Base-by-base conservation (phyloP, 2,797 vertebrate genomes). In the Sebastiscus albofasciatus region DNA sequence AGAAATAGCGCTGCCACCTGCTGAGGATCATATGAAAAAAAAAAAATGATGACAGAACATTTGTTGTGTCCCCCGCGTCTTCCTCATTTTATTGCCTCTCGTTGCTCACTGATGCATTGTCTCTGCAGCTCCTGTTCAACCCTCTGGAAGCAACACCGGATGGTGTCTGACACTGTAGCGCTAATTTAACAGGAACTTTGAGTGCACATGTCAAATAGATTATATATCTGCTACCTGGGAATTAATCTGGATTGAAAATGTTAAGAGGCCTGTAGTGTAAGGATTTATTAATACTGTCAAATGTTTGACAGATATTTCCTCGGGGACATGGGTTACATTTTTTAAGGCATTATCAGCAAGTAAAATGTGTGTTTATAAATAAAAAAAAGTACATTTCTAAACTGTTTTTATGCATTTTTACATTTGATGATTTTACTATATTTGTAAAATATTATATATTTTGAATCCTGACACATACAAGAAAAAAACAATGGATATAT, bases 1-100 rank as follows among this genome's bases (percentile, higher is more conserved):
- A 92, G 87, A 91, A 95, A 96, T 95, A 96, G 94, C 82, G n/a
- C 77, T 82, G 66, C 89, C 95, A 96, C 94, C 95, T 96, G 95
- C 93, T 93, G 74, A 87, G 94, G 93, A 95, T 94, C 85, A 92
- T 73, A 80, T 70, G 49, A 11, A 42, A 72, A 73, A 75, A 24
- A 82, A 75, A 39, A 83, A 83, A 76, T 52, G 56, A 88, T 86
- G 91, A 75, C 88, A 87, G 92, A 87, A 89, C 90, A 89, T 92
- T 93, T 91, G 81, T 81, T 79, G 84, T 79, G 83, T 72, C 55
- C 70, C 66, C 42, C 4, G 8, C 26, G 75, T 91, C 80, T 91
- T 87, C 73, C 31, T 77, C 27, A 49, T 76, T 80, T 82, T 79
- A 78, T 73, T 79, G 73, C 71, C 83, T 85, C 67, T 64, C 76